phyloP scores from a whole-genome alignment of 2,888 invertebrate species.

The Leptogaster cylindrica region DNA sequence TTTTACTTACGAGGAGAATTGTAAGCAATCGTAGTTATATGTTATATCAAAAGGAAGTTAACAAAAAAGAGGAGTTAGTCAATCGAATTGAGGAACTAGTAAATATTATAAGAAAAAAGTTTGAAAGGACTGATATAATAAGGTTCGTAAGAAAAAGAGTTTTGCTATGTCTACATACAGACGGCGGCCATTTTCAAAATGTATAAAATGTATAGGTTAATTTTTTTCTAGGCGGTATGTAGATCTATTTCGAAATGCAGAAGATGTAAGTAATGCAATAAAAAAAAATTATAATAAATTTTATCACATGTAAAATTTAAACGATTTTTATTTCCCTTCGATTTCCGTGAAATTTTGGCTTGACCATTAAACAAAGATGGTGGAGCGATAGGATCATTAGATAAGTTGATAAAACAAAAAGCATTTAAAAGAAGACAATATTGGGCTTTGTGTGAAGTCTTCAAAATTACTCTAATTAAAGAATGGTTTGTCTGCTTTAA shows the following conservation, averaged over 20 bases:
- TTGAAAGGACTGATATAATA: background rate
- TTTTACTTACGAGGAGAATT: background rate
- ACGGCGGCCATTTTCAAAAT: background rate
- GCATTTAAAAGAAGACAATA: no score
- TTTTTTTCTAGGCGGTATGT: background rate
- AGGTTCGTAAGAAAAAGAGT: background rate
- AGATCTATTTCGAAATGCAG: background rate
- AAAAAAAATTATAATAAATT: background rate
- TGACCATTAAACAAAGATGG: background rate
- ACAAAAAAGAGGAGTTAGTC: background rate
- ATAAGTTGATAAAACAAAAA: background rate
- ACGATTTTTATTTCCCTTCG: background rate
- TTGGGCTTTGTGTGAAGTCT: no score
- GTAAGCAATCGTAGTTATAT: no score
- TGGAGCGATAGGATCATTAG: background rate
- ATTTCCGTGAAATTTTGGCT: background rate
- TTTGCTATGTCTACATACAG: background rate
- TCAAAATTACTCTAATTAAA: no score
- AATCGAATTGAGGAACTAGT: background rate
- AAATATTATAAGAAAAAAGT: background rate
- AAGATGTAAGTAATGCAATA: background rate
- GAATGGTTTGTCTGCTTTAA: no score
- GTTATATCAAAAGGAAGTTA: background rate
- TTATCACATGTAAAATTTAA: background rate
- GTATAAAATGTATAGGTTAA: background rate